phyloP scores from a whole-genome alignment of 2,113 vertebrate species.

The Cyanoderma ruficeps region DNA sequence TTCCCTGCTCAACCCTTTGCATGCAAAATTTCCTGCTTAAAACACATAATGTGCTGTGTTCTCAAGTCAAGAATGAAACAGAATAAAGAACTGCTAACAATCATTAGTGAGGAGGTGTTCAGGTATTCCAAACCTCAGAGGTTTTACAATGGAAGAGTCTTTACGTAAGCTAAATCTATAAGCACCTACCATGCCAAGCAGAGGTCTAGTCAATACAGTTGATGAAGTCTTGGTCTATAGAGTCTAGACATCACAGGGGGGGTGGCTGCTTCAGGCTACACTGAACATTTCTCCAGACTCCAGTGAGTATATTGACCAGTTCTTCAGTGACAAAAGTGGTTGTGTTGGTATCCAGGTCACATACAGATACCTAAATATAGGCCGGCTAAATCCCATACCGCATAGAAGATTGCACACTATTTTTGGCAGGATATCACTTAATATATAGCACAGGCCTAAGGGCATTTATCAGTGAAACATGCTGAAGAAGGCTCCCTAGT shows the following conservation, averaged over 20 bases:
- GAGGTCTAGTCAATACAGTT: not conserved
- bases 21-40: not conserved
- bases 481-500: not conserved
- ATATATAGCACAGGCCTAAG: not conserved
- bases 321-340: not conserved
- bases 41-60: not conserved
- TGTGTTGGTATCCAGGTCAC: not conserved
- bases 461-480: not conserved
- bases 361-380: not conserved
- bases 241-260: not conserved
- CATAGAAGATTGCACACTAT: not conserved
- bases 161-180: not conserved
- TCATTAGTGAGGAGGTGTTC: rapidly evolving
- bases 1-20: rapidly evolving
- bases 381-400: not conserved
- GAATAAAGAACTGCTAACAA: not conserved
- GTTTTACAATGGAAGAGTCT: not conserved
- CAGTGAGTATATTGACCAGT: not conserved
- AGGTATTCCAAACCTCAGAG: not conserved
- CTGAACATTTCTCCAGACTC: not conserved
- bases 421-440: not conserved
- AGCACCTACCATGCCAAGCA: not conserved
- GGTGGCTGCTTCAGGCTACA: not conserved
- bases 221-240: not conserved
- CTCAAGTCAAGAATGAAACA: not conserved